Evolutionary conservation across 2,113 vertebrate genomes (phyloP).

Genomic region (Colius striatus): DNA sequence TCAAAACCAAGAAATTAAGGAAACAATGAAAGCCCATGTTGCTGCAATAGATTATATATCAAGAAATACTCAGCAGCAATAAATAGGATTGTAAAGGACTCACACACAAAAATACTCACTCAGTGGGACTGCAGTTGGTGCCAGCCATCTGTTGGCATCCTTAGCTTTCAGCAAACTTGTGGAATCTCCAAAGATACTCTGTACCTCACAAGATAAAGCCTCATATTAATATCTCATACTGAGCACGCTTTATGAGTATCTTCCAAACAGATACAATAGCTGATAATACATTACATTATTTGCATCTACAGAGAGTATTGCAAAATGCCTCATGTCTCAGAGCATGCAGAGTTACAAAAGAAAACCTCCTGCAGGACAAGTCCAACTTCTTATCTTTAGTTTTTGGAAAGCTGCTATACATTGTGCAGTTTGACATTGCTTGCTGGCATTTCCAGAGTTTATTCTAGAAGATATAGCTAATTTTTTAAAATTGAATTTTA

Average conservation of each 20-base stretch:
- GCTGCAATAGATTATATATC: background rate
- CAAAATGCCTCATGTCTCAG: background rate
- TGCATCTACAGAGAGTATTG: background rate
- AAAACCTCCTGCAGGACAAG: background rate
- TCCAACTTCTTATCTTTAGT: background rate
- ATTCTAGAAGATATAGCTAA: background rate
- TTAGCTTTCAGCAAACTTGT: background rate
- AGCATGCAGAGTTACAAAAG: background rate
- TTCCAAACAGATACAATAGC: background rate
- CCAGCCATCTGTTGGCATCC: background rate
- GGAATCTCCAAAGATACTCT: background rate
- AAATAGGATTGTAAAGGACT: background rate
- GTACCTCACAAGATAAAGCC: background rate
- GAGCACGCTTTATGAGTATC: background rate
- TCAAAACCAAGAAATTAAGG: conserved; percentile 9
- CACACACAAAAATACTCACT: background rate
- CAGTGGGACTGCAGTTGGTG: background rate
- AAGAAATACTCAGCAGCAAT: background rate
- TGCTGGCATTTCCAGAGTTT: background rate
- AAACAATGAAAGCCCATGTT: background rate
- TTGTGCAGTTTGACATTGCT: background rate
- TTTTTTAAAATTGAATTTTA: background rate
- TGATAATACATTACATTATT: background rate
- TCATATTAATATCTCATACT: background rate
- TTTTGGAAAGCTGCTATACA: background rate